Conservation (phyloP, 2,113 vertebrate genomes). For the Eurypyga helias region DNA sequence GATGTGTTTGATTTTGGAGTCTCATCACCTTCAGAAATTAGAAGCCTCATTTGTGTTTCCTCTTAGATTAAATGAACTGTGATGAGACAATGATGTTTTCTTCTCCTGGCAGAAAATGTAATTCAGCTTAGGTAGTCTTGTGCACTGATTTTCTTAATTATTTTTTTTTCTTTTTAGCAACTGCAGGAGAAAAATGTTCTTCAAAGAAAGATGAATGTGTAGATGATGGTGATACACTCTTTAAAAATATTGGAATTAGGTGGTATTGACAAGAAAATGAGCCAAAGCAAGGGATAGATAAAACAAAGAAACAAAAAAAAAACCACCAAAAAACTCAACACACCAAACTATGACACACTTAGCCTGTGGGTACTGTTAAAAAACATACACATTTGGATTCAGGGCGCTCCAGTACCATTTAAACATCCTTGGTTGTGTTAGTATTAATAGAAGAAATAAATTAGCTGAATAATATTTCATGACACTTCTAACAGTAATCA, state of each 20-base stretch:
- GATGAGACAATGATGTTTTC: neutral
- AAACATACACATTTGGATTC: neutral
- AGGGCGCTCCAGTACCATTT: neutral
- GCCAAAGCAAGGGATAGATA: neutral
- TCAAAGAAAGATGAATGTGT: neutral
- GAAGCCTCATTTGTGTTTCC: neutral
- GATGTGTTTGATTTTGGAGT: neutral
- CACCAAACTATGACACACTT: neutral
- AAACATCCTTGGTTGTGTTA: neutral
- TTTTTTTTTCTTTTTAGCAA: neutral
- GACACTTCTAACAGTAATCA: neutral
- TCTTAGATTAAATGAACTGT: slow-evolving; percentile 16
- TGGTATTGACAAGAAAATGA: neutral
- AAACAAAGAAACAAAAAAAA: neutral
- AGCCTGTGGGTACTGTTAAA: neutral
- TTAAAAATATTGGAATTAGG: neutral
- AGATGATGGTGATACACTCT: neutral
- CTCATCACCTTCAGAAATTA: slow-evolving; percentile 12
- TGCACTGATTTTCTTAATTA: neutral
- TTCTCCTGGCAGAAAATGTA: neutral
- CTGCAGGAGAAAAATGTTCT: neutral
- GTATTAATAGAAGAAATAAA: slow-evolving; percentile 3
- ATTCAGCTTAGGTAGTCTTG: neutral
- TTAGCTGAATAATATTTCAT: neutral
- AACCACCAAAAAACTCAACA: no score